Evolutionary conservation across 1,140 invertebrate genomes (phyloP).

Genomic region (Berghia stephanieae): DNA sequence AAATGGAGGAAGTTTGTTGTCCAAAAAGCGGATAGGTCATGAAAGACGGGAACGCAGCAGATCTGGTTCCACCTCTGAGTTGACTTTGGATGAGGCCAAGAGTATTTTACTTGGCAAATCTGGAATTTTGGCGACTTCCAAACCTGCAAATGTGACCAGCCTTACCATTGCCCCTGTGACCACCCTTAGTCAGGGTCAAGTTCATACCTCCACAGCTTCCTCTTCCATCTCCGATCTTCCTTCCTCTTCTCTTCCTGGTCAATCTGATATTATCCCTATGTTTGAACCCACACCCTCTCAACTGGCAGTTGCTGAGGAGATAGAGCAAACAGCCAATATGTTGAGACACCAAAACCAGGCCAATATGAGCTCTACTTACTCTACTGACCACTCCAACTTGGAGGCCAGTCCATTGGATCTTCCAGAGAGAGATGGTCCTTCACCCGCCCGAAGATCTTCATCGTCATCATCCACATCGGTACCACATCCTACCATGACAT

Average conservation of each 20-base stretch:
- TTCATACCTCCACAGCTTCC: slow-evolving; percentile 3
- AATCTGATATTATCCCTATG: neutral
- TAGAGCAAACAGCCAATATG: slow-evolving; percentile 45
- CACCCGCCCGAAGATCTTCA: slow-evolving; percentile 6
- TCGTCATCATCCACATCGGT: neutral
- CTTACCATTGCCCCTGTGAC: neutral
- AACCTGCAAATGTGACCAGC: neutral
- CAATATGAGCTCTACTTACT: slow-evolving; percentile 16
- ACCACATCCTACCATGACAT: neutral
- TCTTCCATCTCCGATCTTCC: slow-evolving; percentile 8
- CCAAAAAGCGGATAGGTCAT: too few species aligned
- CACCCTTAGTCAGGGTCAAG: neutral
- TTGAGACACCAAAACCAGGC: slow-evolving; percentile 37
- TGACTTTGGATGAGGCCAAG: slow-evolving; percentile 56
- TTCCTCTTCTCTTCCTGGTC: slow-evolving; percentile 27
- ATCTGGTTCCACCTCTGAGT: slow-evolving; percentile 41
- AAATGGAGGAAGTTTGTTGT: too few species aligned
- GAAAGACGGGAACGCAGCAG: neutral
- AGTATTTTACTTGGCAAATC: slow-evolving; percentile 54
- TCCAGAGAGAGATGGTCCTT: slow-evolving; percentile 46
- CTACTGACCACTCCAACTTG: slow-evolving; percentile 23
- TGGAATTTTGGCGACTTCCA: slow-evolving; percentile 37
- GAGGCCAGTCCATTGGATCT: slow-evolving; percentile 50
- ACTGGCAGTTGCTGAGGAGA: slow-evolving; percentile 43
- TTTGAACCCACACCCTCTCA: slow-evolving; percentile 28